These are phyloP conservation scores for Lanius ludovicianus DNA, from an alignment of 2,113 vertebrate species.

Conservation along the genomic window DNA sequence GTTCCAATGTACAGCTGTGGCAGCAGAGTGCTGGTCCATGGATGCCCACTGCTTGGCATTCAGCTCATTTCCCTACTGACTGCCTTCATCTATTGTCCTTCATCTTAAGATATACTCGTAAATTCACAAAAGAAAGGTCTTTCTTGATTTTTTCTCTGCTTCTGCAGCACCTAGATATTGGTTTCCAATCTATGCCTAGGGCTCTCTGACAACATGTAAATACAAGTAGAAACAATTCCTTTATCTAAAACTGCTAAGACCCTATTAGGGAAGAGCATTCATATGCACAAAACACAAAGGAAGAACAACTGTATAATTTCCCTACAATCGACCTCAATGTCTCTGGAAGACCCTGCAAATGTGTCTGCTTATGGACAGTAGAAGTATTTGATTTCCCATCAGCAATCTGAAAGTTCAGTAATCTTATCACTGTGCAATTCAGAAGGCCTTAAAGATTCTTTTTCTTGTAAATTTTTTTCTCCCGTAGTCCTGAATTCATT, in stretches of 20 bases:
- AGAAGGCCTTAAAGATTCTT: background rate
- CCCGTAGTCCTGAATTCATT: background rate
- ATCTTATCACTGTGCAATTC: background rate
- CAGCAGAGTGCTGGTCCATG: background rate
- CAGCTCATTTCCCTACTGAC: background rate
- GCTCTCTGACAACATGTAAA: background rate
- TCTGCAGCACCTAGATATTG: background rate
- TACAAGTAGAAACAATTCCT: background rate
- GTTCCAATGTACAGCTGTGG: background rate
- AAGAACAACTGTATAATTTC: background rate
- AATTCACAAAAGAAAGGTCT: background rate
- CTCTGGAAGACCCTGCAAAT: background rate
- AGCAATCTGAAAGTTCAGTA: background rate
- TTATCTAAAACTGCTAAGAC: background rate
- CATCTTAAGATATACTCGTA: background rate
- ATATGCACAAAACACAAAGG: background rate
- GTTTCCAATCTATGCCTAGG: background rate
- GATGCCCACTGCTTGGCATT: background rate
- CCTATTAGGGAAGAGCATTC: background rate
- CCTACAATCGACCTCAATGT: background rate
- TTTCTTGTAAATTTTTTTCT: background rate
- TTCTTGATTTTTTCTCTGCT: background rate
- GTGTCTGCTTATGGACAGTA: background rate
- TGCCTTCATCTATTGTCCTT: background rate
- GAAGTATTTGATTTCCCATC: background rate